These are phyloP conservation scores for Peromyscus californicus DNA, from an alignment of 2,113 vertebrate genomes.

Conservation along the genomic window DNA sequence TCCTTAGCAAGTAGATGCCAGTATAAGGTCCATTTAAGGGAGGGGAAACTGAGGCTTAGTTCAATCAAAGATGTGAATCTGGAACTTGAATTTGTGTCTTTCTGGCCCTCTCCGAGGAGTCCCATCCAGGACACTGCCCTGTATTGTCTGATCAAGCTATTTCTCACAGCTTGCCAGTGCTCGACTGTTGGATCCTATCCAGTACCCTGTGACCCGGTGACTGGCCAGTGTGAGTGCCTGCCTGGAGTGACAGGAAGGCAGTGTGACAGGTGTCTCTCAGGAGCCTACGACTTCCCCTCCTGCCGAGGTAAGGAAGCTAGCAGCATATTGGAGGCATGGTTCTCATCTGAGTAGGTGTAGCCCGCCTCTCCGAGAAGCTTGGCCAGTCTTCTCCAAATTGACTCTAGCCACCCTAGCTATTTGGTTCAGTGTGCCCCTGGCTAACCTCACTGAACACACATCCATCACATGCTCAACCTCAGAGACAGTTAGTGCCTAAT, in stretches of 20 bases:
- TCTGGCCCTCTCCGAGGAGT: rapidly evolving
- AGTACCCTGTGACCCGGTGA: slow-evolving; percentile 83
- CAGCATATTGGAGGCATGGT: background rate
- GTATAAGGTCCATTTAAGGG: background rate
- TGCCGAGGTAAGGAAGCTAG: slow-evolving; percentile 88
- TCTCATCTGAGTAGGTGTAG: background rate
- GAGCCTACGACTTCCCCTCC: slow-evolving; percentile 88
- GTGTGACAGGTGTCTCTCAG: slow-evolving; percentile 91
- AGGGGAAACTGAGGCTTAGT: background rate
- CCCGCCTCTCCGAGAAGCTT: background rate
- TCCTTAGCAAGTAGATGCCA: background rate
- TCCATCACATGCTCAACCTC: background rate
- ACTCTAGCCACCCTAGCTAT: background rate
- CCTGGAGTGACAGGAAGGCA: slow-evolving; percentile 87
- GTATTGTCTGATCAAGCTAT: slow-evolving; percentile 23
- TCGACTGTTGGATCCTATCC: slow-evolving; percentile 88
- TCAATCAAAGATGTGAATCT: background rate
- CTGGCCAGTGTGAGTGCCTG: slow-evolving; percentile 91
- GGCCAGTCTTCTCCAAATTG: background rate
- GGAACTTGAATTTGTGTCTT: background rate
- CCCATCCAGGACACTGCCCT: rapidly evolving
- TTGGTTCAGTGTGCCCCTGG: background rate
- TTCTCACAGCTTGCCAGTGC: slow-evolving; percentile 91
- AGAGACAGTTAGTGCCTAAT: background rate
- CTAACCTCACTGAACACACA: background rate